These are phyloP conservation scores for Aptenodytes forsteri DNA, from an alignment of 2,113 vertebrate species.

Conservation along the genomic window DNA sequence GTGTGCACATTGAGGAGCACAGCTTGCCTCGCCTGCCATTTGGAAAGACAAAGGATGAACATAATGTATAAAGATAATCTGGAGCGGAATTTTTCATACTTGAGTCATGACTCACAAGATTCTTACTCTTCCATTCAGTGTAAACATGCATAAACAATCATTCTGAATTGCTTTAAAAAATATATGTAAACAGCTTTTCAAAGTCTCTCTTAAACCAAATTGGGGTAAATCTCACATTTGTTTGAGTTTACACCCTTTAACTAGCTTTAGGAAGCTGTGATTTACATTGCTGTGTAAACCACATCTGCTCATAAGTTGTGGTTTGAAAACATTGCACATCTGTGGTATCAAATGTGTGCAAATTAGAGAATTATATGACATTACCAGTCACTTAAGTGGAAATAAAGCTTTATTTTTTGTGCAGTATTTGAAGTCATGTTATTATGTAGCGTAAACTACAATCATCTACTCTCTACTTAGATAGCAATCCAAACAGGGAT, in stretches of 20 bases:
- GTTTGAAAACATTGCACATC: conserved; percentile 44
- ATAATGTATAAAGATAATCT: background rate
- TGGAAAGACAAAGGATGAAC: background rate
- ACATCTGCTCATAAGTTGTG: conserved; percentile 43
- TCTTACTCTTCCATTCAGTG: background rate
- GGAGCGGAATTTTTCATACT: background rate
- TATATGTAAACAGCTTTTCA: background rate
- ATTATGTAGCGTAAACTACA: conserved; percentile 8
- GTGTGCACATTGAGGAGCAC: background rate
- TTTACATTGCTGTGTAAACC: conserved; percentile 57
- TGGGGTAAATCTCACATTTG: conserved; percentile 13
- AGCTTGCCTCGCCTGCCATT: background rate
- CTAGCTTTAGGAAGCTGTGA: conserved; percentile 32
- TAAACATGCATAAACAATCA: background rate
- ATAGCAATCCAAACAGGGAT: background rate
- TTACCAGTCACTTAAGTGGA: conserved; percentile 46
- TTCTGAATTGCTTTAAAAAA: background rate
- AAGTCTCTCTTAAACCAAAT: background rate
- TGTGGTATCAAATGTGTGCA: conserved; percentile 35
- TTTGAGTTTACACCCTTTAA: conserved; percentile 30
- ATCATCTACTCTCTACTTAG: conserved; percentile 1
- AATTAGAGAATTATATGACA: conserved; percentile 55
- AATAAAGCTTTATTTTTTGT: conserved; percentile 24
- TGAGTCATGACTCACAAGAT: background rate
- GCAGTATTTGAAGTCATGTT: background rate